Evolutionary conservation across 2,113 vertebrate species (phyloP).

Genomic region (Triplophysa siluroides): DNA sequence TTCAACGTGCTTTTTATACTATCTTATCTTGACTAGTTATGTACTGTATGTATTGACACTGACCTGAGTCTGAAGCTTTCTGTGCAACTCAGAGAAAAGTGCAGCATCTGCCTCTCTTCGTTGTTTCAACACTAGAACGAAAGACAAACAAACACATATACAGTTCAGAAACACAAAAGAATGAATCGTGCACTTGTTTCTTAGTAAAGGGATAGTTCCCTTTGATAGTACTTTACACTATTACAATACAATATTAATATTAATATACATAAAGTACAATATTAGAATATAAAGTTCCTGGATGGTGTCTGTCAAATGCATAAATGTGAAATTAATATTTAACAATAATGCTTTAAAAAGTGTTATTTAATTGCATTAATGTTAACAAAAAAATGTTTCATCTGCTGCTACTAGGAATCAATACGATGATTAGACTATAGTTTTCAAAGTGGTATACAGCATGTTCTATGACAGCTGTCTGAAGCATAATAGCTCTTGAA

Average conservation of each 20-base stretch:
- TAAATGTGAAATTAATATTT: no score
- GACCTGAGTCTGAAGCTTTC: conserved; percentile 95
- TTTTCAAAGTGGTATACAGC: background rate
- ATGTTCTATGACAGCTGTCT: background rate
- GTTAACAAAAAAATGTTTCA: background rate
- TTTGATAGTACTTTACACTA: no score
- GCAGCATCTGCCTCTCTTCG: conserved; percentile 90
- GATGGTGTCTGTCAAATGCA: no score
- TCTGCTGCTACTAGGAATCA: background rate
- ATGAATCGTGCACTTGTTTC: no score
- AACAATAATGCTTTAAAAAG: no score
- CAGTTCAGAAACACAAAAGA: no score
- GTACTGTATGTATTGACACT: background rate
- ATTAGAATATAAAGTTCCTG: no score
- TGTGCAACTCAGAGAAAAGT: conserved; percentile 92
- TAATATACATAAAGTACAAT: no score
- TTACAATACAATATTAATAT: no score
- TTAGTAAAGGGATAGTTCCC: no score
- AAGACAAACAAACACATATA: background rate
- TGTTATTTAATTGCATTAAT: no score
- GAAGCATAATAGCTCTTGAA: background rate
- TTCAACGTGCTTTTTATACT: background rate
- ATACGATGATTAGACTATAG: background rate
- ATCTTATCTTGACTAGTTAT: no score
- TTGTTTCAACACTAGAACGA: conserved; percentile 85